Evolutionary conservation across 2,113 vertebrate species (phyloP), one percentile per base, ranked within the genome.

Genomic region (Neolamprologus falcicula): DNA sequence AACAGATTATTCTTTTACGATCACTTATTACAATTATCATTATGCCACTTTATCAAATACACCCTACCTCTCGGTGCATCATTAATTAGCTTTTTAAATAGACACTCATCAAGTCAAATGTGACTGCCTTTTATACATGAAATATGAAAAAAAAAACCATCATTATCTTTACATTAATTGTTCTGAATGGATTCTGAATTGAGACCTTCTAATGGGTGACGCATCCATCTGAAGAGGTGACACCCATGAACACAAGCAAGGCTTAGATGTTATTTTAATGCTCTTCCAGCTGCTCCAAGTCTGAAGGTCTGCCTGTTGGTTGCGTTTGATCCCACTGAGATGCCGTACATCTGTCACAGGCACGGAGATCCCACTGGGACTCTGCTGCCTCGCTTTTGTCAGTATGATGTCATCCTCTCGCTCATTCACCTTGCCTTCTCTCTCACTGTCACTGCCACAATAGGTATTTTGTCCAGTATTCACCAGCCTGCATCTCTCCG

Each of bases 281-380:
- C 90, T 91, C 86, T 50, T 87, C 85, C 91, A 92, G 91, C 92
- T 87, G 93, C 91, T 92, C 37, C 2, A 37, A 92, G 90, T 24
- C 87, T 82, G 79, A 85, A 87, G 83, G 86, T 87, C 86, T 89
- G 91, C 92, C 91, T 85, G 93, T 90, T 84, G 92, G 45, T 89
- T 86, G 83, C 45, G 87, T 95, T 95, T 94, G 94, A 95, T 95
- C 91, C 88, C 89, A 82, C 87, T 28, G 92, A 91, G 93, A 91
- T 91, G 83, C 89, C 59, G 19, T 91, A 89, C 93, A 90, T 92
- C 93, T 93, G 91, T 92, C 91, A 89, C 86, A 86, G 90, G 82
- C 61, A 79, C 84, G 89, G 88, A 59, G 87, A 91, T 93, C 93
- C 94, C 91, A 88, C 83, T 87, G 93, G 93, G 91, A 89, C 83